Percentiles rank a stretch among this genome's conserved stretches.
Conservation (phyloP, 2,888 invertebrate species). For the Pyrrhosoma nymphula region DNA sequence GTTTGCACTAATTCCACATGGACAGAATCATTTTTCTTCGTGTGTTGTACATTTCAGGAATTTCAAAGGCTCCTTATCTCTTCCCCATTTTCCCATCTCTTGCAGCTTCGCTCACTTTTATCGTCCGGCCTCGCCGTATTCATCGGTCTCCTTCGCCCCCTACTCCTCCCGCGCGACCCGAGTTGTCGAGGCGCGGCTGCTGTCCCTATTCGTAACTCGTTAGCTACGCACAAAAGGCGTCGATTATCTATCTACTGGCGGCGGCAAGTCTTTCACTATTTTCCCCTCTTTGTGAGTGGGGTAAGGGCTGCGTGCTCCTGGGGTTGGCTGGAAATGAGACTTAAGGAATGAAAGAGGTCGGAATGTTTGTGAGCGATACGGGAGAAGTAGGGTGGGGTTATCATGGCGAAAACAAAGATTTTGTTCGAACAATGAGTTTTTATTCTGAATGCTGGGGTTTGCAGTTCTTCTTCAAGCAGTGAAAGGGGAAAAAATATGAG, state of each 20-base stretch:
- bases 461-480: too few relatives aligned
- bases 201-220: constrained; percentile 56
- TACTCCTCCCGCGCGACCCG: neutral
- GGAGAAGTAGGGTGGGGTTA: neutral
- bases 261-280: neutral
- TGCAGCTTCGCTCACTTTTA: neutral
- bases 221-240: constrained; percentile 53
- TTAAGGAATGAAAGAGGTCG: neutral
- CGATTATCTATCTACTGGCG: neutral
- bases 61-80: neutral
- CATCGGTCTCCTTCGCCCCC: neutral
- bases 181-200: constrained; percentile 26
- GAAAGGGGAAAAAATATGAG: too few relatives aligned
- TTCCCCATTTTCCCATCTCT: neutral
- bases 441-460: too few relatives aligned
- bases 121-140: neutral
- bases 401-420: neutral
- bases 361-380: neutral
- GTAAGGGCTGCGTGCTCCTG: neutral
- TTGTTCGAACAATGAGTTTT: too few relatives aligned
- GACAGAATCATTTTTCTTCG: neutral
- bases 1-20: neutral
- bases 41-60: neutral
- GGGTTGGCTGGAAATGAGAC: neutral
- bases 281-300: neutral